Conservation (phyloP, 2,888 invertebrate genomes). For the Microplitis manilae region DNA sequence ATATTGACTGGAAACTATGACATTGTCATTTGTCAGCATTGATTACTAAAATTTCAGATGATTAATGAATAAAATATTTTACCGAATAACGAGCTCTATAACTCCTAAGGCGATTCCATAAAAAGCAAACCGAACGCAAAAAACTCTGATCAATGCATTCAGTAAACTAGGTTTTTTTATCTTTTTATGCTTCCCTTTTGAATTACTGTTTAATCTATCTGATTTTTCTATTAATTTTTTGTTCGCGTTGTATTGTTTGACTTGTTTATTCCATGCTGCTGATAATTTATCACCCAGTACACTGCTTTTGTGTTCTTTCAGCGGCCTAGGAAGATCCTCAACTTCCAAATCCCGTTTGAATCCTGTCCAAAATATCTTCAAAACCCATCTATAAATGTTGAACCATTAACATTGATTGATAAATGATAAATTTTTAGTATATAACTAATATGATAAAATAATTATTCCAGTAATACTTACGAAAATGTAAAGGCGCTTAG, state of each 20-base stretch:
- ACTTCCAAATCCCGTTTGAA: slow-evolving; percentile 79
- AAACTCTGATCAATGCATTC: slow-evolving; percentile 76
- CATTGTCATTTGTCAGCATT: no score
- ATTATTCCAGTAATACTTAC: slow-evolving; percentile 66
- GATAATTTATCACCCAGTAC: slow-evolving; percentile 78
- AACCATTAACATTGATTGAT: background rate
- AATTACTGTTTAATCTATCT: background rate
- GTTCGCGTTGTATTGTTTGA: slow-evolving; percentile 53
- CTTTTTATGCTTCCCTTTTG: slow-evolving; percentile 52
- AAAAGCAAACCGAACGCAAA: slow-evolving; percentile 76
- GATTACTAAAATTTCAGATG: background rate
- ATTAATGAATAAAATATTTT: background rate
- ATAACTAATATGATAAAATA: background rate
- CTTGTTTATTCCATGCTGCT: slow-evolving; percentile 77
- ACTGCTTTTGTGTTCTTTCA: slow-evolving; percentile 80
- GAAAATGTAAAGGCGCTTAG: slow-evolving; percentile 75
- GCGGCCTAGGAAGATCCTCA: slow-evolving; percentile 78
- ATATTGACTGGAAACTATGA: no score
- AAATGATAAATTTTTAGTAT: background rate
- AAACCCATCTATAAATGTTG: slow-evolving; percentile 76
- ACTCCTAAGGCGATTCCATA: slow-evolving; percentile 78
- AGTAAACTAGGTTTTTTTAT: slow-evolving; percentile 77
- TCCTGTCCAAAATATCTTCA: slow-evolving; percentile 80
- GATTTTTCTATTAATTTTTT: slow-evolving; percentile 20
- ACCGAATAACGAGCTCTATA: slow-evolving; percentile 79